phyloP scores from a whole-genome alignment of 2,888 invertebrate genomes.

The Euspilapteryx auroguttella region DNA sequence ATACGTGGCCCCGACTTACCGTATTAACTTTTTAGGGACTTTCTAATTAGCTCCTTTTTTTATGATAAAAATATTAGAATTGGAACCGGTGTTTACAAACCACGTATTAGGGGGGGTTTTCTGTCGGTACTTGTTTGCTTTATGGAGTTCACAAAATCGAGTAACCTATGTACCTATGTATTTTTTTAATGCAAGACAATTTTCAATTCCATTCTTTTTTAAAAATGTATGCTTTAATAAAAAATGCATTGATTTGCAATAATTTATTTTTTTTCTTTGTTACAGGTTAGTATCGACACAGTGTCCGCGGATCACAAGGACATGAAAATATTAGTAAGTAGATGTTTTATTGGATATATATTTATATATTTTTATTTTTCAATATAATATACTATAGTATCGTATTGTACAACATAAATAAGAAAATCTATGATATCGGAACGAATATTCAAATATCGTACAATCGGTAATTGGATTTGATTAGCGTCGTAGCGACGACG shows the following conservation, averaged over 20 bases:
- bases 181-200: too few species aligned
- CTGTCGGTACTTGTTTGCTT: too few species aligned
- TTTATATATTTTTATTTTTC: slow-evolving; percentile 30
- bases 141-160: too few species aligned
- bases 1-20: slow-evolving; percentile 43
- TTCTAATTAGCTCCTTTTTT: slow-evolving; percentile 49
- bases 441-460: slow-evolving; percentile 23
- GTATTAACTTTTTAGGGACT: slow-evolving; percentile 56
- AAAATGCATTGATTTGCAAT: too few species aligned
- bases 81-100: slow-evolving; percentile 3
- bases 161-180: too few species aligned
- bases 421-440: slow-evolving; percentile 49
- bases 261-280: too few species aligned
- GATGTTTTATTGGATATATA: slow-evolving; percentile 26
- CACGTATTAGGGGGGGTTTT: background rate
- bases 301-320: slow-evolving; percentile 54
- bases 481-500: slow-evolving; percentile 30
- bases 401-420: slow-evolving; percentile 27
- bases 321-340: slow-evolving; percentile 61
- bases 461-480: slow-evolving; percentile 41
- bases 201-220: too few species aligned
- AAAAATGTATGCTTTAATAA: too few species aligned
- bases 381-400: slow-evolving; percentile 13
- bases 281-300: slow-evolving; percentile 57
- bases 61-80: too few species aligned